Percentiles rank a stretch among this genome's conserved stretches.
These are phyloP conservation scores for Philonicus albiceps DNA, from an alignment of 2,888 invertebrate genomes.

Conservation along the genomic window DNA sequence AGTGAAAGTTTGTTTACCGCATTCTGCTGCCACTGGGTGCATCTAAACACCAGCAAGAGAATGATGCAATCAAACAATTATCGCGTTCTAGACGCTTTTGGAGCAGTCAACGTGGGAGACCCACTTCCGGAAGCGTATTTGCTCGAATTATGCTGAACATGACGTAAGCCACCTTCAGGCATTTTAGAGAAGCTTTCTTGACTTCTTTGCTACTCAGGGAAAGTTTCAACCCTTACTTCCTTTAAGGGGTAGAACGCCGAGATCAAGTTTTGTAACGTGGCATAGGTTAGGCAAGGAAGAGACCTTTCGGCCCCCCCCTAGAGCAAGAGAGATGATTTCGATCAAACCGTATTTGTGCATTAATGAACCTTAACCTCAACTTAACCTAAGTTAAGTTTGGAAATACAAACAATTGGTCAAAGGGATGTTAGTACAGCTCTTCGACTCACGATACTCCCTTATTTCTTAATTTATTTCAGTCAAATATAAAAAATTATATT, in stretches of 20 bases:
- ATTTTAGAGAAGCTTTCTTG: background rate
- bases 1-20: conserved; percentile 34
- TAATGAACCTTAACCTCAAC: no score
- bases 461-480: no score
- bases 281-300: no score
- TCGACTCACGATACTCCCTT: no score
- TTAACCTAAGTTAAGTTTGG: no score
- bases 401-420: no score
- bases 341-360: no score
- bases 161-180: background rate
- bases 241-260: background rate
- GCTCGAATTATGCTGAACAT: background rate
- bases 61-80: background rate
- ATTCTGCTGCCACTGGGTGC: background rate
- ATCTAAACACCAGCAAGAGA: background rate
- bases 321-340: no score
- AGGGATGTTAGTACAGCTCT: no score
- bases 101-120: background rate
- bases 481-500: no score
- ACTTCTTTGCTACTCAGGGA: background rate
- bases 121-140: background rate
- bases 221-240: background rate
- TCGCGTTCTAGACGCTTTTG: background rate
- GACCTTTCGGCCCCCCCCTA: no score
- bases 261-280: background rate